phyloP scores from a whole-genome alignment of 2,888 invertebrate species.

The Xanthorhoe spadicearia region DNA sequence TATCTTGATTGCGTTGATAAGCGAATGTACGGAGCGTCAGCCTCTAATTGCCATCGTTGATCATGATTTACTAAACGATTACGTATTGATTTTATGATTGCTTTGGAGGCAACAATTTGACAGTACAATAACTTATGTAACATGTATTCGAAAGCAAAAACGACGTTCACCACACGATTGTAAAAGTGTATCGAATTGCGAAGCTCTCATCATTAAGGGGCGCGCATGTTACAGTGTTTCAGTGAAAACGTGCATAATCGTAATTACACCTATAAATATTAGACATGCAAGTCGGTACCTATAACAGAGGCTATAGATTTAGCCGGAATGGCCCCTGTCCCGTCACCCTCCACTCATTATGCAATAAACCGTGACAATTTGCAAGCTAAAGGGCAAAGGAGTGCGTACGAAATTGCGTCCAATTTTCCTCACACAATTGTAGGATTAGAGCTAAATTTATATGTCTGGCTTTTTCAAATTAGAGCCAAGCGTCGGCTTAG shows the following conservation, averaged over 20 bases:
- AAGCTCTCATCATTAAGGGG: slow-evolving; percentile 55
- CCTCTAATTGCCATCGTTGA: slow-evolving; percentile 41
- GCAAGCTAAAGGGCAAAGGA: slow-evolving; percentile 66
- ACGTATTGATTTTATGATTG: slow-evolving; percentile 37
- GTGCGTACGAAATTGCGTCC: slow-evolving; percentile 73
- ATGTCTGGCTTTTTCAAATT: slow-evolving; percentile 83
- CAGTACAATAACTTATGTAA: slow-evolving; percentile 40
- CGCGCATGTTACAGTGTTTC: slow-evolving; percentile 48
- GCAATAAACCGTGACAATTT: slow-evolving; percentile 73
- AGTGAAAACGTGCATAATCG: slow-evolving; percentile 50
- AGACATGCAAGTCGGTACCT: slow-evolving; percentile 29
- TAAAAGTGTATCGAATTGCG: slow-evolving; percentile 76
- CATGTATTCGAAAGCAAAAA: slow-evolving; percentile 56
- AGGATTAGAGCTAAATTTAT: slow-evolving; percentile 81
- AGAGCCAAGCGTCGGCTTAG: slow-evolving; percentile 69
- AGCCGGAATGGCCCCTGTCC: slow-evolving; percentile 56
- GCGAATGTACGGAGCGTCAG: slow-evolving; percentile 42
- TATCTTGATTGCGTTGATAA: slow-evolving; percentile 42
- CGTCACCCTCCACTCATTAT: slow-evolving; percentile 66
- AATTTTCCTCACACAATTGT: slow-evolving; percentile 79
- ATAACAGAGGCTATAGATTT: slow-evolving; percentile 32
- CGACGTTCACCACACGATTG: slow-evolving; percentile 57
- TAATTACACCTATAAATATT: slow-evolving; percentile 51
- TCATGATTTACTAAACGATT: slow-evolving; percentile 35
- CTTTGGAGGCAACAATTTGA: slow-evolving; percentile 29